Evolutionary conservation across 2,888 invertebrate genomes (phyloP).

Genomic region (Drosophila mulleri): DNA sequence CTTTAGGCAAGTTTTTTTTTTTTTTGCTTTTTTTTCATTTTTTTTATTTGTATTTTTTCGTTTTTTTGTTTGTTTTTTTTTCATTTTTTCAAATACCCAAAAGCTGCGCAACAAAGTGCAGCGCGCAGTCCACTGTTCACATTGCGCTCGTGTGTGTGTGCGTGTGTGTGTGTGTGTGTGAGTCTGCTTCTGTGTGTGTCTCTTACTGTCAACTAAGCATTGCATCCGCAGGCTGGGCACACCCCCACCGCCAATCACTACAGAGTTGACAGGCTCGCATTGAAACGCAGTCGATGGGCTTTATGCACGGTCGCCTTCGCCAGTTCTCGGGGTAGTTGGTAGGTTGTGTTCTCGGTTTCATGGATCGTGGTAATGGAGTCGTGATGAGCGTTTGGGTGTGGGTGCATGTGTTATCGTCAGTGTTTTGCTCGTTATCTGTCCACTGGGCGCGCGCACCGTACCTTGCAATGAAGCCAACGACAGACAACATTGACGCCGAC

Average conservation of each 20-base stretch:
- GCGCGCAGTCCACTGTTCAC: not conserved
- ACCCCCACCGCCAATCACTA: conserved; percentile 19
- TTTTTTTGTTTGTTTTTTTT: conserved; percentile 1
- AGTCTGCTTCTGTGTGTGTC: not conserved
- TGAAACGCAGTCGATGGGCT: conserved; percentile 23
- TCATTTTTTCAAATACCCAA: conserved; percentile 12
- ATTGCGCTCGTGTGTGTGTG: not conserved
- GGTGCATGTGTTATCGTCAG: not conserved
- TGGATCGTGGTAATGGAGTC: not conserved
- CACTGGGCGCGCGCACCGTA: conserved; percentile 47
- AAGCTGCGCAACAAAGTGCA: conserved; percentile 18
- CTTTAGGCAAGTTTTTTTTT: conserved; percentile 13
- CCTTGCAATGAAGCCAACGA: conserved; percentile 4
- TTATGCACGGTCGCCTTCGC: conserved; percentile 22
- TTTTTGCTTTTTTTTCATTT: conserved; percentile 5
- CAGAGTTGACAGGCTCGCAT: conserved; percentile 15
- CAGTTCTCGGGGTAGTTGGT: not conserved
- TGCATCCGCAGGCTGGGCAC: conserved; percentile 35
- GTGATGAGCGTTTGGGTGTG: not conserved
- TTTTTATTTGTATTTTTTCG: not conserved
- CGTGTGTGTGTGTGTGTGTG: not conserved
- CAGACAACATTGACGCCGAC: conserved; percentile 19
- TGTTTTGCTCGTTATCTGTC: not conserved
- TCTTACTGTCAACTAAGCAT: not conserved
- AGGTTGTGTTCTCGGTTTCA: not conserved